phyloP scores from a whole-genome alignment of 2,797 vertebrate genomes.

The Linurgus olivaceus region DNA sequence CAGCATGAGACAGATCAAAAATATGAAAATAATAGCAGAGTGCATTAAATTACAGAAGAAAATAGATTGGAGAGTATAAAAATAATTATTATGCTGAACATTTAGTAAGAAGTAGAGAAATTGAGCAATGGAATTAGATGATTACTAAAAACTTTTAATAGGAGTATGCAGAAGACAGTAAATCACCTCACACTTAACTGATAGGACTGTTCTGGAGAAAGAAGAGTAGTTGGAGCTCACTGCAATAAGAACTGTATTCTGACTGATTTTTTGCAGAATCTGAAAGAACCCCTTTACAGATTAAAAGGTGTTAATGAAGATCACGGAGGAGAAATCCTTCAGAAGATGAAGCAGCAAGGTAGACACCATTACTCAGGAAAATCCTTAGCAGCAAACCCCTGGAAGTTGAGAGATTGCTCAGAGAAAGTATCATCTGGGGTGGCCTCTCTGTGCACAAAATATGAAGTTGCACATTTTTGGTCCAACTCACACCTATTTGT shows the following conservation, averaged over 20 bases:
- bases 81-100: background rate
- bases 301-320: background rate
- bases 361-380: background rate
- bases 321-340: background rate
- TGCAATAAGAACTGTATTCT: background rate
- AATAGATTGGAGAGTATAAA: background rate
- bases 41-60: background rate
- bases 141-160: background rate
- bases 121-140: background rate
- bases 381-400: background rate
- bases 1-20: background rate
- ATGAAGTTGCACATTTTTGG: background rate
- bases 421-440: background rate
- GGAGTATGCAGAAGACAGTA: background rate
- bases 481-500: background rate
- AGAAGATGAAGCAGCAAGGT: background rate
- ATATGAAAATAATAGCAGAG: background rate
- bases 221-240: background rate
- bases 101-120: background rate
- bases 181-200: background rate
- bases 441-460: background rate
- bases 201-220: background rate
- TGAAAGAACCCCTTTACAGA: background rate
- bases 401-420: rapidly evolving
- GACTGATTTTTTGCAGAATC: background rate